Percentiles rank a stretch among this genome's conserved stretches.
Evolutionary conservation across 2,113 vertebrate genomes (phyloP).

Genomic region (Aramus guarauna): DNA sequence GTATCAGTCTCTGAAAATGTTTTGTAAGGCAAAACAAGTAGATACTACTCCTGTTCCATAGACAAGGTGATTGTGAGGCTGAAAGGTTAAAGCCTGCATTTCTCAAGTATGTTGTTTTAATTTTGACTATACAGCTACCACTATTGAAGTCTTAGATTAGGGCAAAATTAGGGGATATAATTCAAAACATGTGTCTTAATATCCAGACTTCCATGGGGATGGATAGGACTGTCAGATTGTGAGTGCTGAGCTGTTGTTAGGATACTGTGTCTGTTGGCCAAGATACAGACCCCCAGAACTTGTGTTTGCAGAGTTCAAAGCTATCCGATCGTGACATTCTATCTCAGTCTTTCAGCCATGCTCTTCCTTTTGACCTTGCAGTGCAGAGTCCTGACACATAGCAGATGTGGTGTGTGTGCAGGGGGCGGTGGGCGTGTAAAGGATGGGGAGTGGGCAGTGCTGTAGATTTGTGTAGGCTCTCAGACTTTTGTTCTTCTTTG

Average conservation of each 20-base stretch:
- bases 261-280: background rate
- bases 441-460: too few species aligned
- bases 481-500: background rate
- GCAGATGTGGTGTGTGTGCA: background rate
- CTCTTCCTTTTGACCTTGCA: background rate
- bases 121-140: background rate
- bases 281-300: background rate
- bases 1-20: background rate
- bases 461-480: background rate
- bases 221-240: background rate
- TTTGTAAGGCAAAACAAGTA: background rate
- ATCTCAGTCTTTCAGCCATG: background rate
- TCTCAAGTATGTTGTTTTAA: background rate
- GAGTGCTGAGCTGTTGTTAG: background rate
- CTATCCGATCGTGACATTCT: background rate
- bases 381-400: background rate
- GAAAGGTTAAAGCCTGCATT: background rate
- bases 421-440: background rate
- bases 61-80: background rate
- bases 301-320: background rate
- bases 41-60: background rate
- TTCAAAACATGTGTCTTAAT: background rate
- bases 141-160: accelerated
- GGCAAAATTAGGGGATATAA: background rate
- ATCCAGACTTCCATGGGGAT: background rate